Percentiles rank a stretch among this genome's conserved stretches.
Evolutionary conservation across 92 coral and sea anemone species (phyloP).

Genomic region (Palythoa grandiflora): DNA sequence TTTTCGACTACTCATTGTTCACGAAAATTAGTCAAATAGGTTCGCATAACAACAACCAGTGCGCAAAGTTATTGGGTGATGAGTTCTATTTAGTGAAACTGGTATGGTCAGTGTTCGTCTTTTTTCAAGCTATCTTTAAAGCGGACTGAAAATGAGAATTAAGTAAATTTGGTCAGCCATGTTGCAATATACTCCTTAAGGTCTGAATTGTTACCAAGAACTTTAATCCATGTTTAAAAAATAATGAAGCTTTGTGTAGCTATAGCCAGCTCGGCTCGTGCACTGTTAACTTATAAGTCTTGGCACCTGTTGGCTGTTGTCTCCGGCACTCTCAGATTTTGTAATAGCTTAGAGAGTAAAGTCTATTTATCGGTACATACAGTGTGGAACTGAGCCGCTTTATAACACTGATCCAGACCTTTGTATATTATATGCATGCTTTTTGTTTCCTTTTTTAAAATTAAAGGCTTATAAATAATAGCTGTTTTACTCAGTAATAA

Average conservation of each 20-base stretch:
- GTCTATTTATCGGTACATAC: no score
- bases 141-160: not conserved
- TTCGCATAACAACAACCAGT: not conserved
- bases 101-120: not conserved
- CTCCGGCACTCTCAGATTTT: not conserved
- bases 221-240: not conserved
- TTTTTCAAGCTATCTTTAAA: no score
- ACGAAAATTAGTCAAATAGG: not conserved
- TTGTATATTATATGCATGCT: no score
- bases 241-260: not conserved
- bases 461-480: no score
- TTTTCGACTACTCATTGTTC: not conserved
- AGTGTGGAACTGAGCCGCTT: no score
- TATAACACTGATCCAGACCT: no score
- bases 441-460: no score
- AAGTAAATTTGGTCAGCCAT: not conserved
- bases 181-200: not conserved
- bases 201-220: not conserved
- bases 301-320: not conserved
- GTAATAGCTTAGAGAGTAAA: not conserved
- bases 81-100: not conserved
- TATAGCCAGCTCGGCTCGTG: not conserved
- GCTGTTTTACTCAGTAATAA: no score
- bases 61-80: not conserved
- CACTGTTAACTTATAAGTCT: not conserved